Conservation (phyloP, 2,888 invertebrate species). For the Neocrepidodera transversa region DNA sequence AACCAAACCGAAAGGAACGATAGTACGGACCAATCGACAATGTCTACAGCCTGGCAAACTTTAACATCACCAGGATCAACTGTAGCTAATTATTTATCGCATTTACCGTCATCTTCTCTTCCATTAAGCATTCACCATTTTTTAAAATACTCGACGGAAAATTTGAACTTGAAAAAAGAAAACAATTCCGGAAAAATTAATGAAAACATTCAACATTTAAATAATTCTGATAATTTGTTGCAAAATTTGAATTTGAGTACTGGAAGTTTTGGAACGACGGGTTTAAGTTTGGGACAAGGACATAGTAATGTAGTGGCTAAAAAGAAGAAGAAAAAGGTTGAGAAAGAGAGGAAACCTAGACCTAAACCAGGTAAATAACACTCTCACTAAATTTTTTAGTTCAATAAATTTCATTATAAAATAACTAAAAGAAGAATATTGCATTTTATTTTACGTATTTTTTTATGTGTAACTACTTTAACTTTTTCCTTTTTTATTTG, state of each 20-base stretch:
- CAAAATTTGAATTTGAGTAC: constrained; percentile 50
- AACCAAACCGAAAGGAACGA: constrained; percentile 36
- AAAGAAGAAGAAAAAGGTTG: constrained; percentile 80
- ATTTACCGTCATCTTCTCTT: constrained; percentile 74
- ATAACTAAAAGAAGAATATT: too few relatives aligned
- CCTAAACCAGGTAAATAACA: constrained; percentile 78
- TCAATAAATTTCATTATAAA: too few relatives aligned
- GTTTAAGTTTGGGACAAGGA: constrained; percentile 58
- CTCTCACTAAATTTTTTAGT: too few relatives aligned
- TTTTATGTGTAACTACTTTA: too few relatives aligned
- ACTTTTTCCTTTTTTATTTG: too few relatives aligned
- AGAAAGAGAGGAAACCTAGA: constrained; percentile 81
- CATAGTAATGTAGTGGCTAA: constrained; percentile 58
- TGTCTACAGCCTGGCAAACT: constrained; percentile 75
- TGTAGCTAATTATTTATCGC: constrained; percentile 85
- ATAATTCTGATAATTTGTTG: constrained; percentile 14
- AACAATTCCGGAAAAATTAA: constrained; percentile 35
- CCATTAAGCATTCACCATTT: constrained; percentile 84
- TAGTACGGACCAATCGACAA: constrained; percentile 60
- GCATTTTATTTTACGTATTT: too few relatives aligned
- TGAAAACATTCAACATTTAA: constrained; percentile 43
- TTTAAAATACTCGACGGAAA: constrained; percentile 81
- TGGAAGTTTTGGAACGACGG: constrained; percentile 54
- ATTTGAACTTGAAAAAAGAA: constrained; percentile 72
- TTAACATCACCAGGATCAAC: constrained; percentile 72